These are phyloP conservation scores for Acanthacorydalis orientalis DNA, from an alignment of 2,888 invertebrate genomes.

Conservation along the genomic window DNA sequence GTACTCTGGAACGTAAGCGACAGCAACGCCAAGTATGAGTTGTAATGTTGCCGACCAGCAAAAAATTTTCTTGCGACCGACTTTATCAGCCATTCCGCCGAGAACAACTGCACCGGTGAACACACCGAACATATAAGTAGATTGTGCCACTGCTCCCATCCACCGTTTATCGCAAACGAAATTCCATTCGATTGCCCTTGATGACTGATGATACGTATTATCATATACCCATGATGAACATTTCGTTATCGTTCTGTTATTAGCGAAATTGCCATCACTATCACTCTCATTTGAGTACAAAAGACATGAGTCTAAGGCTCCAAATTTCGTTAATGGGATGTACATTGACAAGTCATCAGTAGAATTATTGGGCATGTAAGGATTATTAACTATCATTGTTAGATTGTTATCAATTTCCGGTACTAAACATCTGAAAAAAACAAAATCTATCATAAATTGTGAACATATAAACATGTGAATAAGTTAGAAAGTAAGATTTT, in stretches of 20 bases:
- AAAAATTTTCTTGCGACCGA: constrained; percentile 64
- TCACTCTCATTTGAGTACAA: constrained; percentile 25
- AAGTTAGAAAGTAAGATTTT: too few relatives aligned
- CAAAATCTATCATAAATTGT: too few relatives aligned
- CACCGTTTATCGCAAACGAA: constrained; percentile 64
- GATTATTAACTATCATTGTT: constrained; percentile 13
- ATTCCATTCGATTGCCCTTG: constrained; percentile 67
- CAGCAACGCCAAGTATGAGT: constrained; percentile 41
- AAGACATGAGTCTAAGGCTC: constrained; percentile 44
- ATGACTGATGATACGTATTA: constrained; percentile 50
- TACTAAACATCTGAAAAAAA: constrained; percentile 42
- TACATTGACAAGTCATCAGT: constrained; percentile 27
- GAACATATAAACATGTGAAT: too few relatives aligned
- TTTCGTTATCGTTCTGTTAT: constrained; percentile 21
- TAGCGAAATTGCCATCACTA: neutral
- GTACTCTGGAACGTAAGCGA: constrained; percentile 64
- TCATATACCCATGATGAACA: constrained; percentile 55
- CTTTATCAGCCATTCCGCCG: constrained; percentile 63
- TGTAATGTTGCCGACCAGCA: constrained; percentile 60
- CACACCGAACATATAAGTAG: constrained; percentile 68
- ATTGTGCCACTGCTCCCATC: constrained; percentile 68
- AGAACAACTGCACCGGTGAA: constrained; percentile 61
- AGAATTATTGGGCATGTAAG: constrained; percentile 29
- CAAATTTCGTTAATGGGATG: constrained; percentile 39
- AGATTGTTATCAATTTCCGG: constrained; percentile 33